Base-by-base conservation (phyloP, 2,888 invertebrate genomes). In the Lasioglossum morio region DNA sequence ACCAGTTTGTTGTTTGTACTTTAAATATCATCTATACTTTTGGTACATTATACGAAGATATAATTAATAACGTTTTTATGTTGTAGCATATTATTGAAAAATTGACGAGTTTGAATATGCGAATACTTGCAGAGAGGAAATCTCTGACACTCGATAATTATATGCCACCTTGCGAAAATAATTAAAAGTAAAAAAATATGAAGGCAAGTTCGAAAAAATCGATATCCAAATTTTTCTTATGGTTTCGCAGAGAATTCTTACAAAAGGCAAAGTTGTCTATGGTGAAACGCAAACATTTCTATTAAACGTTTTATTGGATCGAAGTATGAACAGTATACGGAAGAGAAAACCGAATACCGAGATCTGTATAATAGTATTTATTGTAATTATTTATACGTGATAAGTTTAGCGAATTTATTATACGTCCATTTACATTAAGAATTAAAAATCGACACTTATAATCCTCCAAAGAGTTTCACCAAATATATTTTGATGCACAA, bases 391-490 rank as follows among this genome's bases (percentile, higher is more conserved):
- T 77, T 86, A 77, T 80, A 82, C n/a, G 63, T 84, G 84, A 87
- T 48, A 86, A 86, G 82, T 87, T 77, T 66, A 75, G 70, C 60
- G 46, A 74, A 63, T 87, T 84, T 78, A 69, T 84, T 82, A 83
- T 81, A 85, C 72, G 82, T 34, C 78, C 80, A 85, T 82, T 87
- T 87, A 88, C 82, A 87, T 80, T 74, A 81, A 85, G 76, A 74
- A 88, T 86, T 83, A 84, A 46, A 86, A 84, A 83, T 83, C 53
- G 74, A 75, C 81, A 72, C 79, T 82, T 82, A n/a, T 57, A 79
- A n/a, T 72, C 80, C 81, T 75, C 23, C 48, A n/a, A 46, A 78
- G 57, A 72, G 72, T 70, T 79, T 53, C 76, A 72, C 82, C 80
- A 79, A 86, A 53, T 70, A 81, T 60, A 70, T 72, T 70, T 82